Base-by-base conservation (phyloP, 2,888 invertebrate genomes). In the Macroteleia sp. region DNA sequence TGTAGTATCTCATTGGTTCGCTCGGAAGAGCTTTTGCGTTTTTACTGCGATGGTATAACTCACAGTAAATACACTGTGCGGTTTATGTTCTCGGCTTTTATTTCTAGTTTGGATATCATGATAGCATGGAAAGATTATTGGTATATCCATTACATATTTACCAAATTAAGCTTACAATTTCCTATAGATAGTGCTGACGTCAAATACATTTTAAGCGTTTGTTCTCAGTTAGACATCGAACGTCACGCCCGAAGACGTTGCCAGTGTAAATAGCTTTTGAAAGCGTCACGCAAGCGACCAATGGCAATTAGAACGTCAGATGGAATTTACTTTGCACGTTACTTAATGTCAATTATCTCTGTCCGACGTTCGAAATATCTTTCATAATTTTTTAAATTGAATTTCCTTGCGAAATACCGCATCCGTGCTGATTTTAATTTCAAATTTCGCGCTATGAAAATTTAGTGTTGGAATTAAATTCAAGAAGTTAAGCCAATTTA, bases 1-100 rank as follows among this genome's bases (percentile, higher is more conserved):
- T 79, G 73, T 71, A 66, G 77, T 54, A 61, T 67, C 61, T 74
- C 56, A 64, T 77, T 44, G 71, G 50, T 12, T 41, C 19, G 44
- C 54, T 54, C 46, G 39, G 46, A 46, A 56, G 73, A 57, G 57
- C 22, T 52, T 52, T 50, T 10, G 52, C 36, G 41, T 62, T 74
- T 67, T 64, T 52, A 48, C 22, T 32, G 22, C 16, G 39, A n/a
- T 14, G 19, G 39, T 50, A 30, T 50, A 50, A 42, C 17, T 50
- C 25, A 61, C 75, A 70, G 64, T 61, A 50, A 75, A 44, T 39
- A 48, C 34, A 67, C 62, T 69, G 67, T 69, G 30, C 50, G 17
- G n/a, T n/a, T n/a, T n/a, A n/a, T n/a, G n/a, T n/a, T n/a, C n/a
- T n/a, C n/a, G n/a, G n/a, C n/a, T n/a, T n/a, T n/a, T n/a, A n/a